Conservation (phyloP, 2,797 vertebrate species). For the Sandelia bainsii region DNA sequence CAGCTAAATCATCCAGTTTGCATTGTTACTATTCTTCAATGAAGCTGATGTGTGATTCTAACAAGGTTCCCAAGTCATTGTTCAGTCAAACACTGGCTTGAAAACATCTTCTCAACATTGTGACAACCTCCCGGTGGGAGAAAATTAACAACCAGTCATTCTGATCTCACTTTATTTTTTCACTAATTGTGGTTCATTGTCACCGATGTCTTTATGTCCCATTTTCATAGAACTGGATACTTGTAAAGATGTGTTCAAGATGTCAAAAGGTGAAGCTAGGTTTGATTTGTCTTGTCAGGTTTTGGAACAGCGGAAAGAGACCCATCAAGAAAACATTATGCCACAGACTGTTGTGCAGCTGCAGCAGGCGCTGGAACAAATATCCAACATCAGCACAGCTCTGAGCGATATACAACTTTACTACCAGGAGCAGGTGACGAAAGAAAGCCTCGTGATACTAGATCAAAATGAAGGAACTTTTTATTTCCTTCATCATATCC, state of each 20-base stretch:
- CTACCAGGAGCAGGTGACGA: slow-evolving; percentile 72
- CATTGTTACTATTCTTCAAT: slow-evolving; percentile 35
- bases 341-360: slow-evolving; percentile 69
- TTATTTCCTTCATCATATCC: accelerated
- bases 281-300: slow-evolving; percentile 75
- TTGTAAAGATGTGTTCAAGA: slow-evolving; percentile 24
- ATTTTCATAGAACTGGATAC: slow-evolving; percentile 34
- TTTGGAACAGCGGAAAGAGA: slow-evolving; percentile 77
- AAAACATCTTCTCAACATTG: slow-evolving; percentile 53
- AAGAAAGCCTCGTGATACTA: background rate
- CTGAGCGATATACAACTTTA: slow-evolving; percentile 77
- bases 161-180: slow-evolving; percentile 47
- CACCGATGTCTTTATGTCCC: slow-evolving; percentile 24
- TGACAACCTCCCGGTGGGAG: slow-evolving; percentile 62
- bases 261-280: slow-evolving; percentile 19
- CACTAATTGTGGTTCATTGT: slow-evolving; percentile 53
- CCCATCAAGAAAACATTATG: slow-evolving; percentile 63
- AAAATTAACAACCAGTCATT: slow-evolving; percentile 50
- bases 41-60: slow-evolving; percentile 49
- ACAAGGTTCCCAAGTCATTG: slow-evolving; percentile 57
- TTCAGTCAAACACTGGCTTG: slow-evolving; percentile 49
- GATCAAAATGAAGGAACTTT: background rate
- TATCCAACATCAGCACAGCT: slow-evolving; percentile 66
- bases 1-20: slow-evolving; percentile 34
- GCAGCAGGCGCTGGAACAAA: slow-evolving; percentile 81